phyloP scores from a whole-genome alignment of 2,888 invertebrate genomes.

The Cantharis lateralis region DNA sequence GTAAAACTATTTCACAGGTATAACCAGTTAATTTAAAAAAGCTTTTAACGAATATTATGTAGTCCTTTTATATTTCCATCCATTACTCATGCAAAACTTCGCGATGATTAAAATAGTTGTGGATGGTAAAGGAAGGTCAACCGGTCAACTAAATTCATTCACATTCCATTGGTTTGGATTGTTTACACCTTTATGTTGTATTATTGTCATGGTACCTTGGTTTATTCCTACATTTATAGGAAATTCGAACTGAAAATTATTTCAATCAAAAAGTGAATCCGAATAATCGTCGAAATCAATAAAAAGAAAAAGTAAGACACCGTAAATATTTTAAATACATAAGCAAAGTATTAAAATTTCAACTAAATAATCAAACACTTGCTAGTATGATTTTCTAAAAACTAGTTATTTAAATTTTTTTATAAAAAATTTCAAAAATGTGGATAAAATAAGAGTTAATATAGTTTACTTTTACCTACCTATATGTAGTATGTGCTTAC shows the following conservation, averaged over 20 bases:
- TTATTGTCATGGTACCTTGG: slow-evolving; percentile 8
- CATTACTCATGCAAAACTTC: slow-evolving; percentile 14
- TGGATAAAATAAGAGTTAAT: neutral
- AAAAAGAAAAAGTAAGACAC: neutral
- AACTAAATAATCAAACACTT: neutral
- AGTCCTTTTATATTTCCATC: neutral
- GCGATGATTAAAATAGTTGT: slow-evolving; percentile 18
- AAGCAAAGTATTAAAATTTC: neutral
- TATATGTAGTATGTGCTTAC: no score
- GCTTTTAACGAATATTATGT: neutral
- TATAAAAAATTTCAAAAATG: neutral
- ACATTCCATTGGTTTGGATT: slow-evolving; percentile 19
- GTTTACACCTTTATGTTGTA: slow-evolving; percentile 10
- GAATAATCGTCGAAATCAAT: neutral
- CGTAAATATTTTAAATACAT: neutral
- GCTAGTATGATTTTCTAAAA: neutral
- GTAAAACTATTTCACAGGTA: neutral
- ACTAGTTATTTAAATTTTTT: neutral
- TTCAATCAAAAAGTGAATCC: neutral
- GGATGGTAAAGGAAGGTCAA: slow-evolving; percentile 27
- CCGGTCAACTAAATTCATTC: slow-evolving; percentile 25
- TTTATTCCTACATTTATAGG: neutral
- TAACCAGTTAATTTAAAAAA: neutral
- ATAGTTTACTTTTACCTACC: neutral
- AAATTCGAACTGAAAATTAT: no score